A percentile compares a stretch with the other conserved stretches of the same genome.
phyloP scores from a whole-genome alignment of 2,888 invertebrate species.

The Nomada flava region DNA sequence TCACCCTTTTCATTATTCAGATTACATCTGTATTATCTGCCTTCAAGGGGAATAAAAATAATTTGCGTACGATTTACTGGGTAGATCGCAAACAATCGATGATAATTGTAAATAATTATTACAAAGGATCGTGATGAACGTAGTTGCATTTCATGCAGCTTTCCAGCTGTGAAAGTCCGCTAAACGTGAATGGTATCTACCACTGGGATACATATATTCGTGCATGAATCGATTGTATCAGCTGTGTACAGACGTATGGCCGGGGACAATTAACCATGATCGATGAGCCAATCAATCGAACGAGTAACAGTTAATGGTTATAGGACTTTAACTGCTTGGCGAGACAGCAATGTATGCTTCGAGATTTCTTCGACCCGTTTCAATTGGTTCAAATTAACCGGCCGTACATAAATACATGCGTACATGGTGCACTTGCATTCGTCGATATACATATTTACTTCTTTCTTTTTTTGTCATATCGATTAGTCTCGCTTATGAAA shows the following conservation, averaged over 20 bases:
- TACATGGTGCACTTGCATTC: background rate
- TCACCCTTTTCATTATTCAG: no score
- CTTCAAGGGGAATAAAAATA: no score
- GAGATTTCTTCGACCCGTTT: constrained; percentile 46
- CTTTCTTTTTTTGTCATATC: constrained; percentile 13
- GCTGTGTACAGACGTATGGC: constrained; percentile 29
- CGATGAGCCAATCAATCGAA: constrained; percentile 57
- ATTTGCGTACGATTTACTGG: no score
- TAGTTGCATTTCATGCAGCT: background rate
- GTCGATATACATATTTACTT: background rate
- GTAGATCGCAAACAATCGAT: background rate
- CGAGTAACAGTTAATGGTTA: constrained; percentile 44
- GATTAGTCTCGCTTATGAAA: constrained; percentile 6
- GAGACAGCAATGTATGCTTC: constrained; percentile 56
- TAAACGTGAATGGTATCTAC: background rate
- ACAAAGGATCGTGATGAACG: no score
- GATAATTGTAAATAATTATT: background rate
- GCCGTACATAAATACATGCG: background rate
- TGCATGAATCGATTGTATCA: constrained; percentile 44
- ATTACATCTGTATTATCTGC: no score
- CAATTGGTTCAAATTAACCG: constrained; percentile 55
- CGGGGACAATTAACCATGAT: constrained; percentile 64
- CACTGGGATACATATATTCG: constrained; percentile 24
- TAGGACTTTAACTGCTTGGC: constrained; percentile 60
- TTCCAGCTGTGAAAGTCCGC: background rate